These are phyloP conservation scores for Brachionus asplanchnoidis DNA, from an alignment of 1,140 invertebrate species.

Conservation along the genomic window DNA sequence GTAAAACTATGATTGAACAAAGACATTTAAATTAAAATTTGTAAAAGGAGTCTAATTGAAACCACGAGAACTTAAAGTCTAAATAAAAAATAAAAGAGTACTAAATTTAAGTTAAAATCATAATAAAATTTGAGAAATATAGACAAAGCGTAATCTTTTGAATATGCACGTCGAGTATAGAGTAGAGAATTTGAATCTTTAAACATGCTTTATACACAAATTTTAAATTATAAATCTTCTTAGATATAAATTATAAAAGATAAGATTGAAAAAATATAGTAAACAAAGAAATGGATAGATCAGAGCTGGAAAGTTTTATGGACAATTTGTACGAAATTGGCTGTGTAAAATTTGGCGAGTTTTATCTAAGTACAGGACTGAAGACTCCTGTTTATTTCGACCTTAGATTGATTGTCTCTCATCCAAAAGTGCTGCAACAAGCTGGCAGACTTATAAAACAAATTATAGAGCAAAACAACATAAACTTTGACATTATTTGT, in stretches of 20 bases:
- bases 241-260: not conserved
- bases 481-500: slow-evolving; percentile 70
- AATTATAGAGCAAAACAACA: not conserved
- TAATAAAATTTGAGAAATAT: not conserved
- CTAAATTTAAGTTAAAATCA: not conserved
- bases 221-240: not conserved
- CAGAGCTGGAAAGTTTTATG: slow-evolving; percentile 34
- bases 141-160: not conserved
- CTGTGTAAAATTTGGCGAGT: slow-evolving; percentile 36
- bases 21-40: not conserved
- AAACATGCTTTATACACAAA: not conserved
- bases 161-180: not conserved
- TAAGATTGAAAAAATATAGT: not conserved
- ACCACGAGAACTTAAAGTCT: not conserved
- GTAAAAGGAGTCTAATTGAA: not conserved
- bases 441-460: not conserved
- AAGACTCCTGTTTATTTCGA: slow-evolving; percentile 88
- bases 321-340: slow-evolving; percentile 40
- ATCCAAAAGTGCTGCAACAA: slow-evolving; percentile 69
- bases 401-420: slow-evolving; percentile 77
- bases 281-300: not conserved
- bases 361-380: slow-evolving; percentile 61
- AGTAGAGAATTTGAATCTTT: not conserved
- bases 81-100: not conserved
- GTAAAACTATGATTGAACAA: not conserved